A percentile compares a stretch with the other conserved stretches of the same genome.
These are phyloP conservation scores for Nycticebus coucang DNA, from an alignment of 2,113 vertebrate genomes.

Conservation along the genomic window DNA sequence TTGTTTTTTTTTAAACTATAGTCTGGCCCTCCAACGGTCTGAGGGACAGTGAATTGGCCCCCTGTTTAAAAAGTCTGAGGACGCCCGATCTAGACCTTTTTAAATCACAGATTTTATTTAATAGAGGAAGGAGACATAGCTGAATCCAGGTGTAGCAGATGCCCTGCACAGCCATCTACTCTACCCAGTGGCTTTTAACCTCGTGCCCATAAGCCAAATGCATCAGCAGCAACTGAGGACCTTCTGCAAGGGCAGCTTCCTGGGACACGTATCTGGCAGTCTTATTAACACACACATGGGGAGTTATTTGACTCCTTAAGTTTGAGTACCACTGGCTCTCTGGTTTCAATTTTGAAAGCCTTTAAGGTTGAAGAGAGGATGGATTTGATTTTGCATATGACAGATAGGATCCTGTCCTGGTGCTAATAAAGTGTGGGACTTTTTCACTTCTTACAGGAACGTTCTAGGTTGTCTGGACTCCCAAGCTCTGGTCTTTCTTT, in stretches of 20 bases:
- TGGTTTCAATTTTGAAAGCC: too few relatives aligned
- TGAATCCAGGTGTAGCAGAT: neutral
- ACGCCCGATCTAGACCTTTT: too few relatives aligned
- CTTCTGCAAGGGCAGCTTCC: neutral
- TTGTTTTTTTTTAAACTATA: neutral
- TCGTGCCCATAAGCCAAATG: too few relatives aligned
- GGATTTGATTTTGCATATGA: neutral
- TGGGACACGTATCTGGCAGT: neutral
- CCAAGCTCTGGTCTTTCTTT: neutral
- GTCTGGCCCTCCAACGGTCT: too few relatives aligned
- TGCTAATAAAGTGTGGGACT: neutral
- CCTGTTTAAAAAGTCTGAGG: too few relatives aligned
- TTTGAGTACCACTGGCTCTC: neutral
- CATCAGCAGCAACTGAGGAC: neutral
- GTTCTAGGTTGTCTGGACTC: neutral
- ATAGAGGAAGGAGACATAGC: neutral
- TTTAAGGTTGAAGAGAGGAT: neutral
- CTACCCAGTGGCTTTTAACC: neutral
- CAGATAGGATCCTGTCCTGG: fast-evolving
- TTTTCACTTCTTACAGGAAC: neutral
- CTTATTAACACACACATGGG: neutral
- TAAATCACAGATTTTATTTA: neutral
- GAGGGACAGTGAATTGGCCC: too few relatives aligned
- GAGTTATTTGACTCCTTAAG: fast-evolving
- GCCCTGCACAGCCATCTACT: fast-evolving